Evolutionary conservation across 2,113 vertebrate species (phyloP), one percentile per base, ranked within the genome.

Genomic region (Nesoenas mayeri): DNA sequence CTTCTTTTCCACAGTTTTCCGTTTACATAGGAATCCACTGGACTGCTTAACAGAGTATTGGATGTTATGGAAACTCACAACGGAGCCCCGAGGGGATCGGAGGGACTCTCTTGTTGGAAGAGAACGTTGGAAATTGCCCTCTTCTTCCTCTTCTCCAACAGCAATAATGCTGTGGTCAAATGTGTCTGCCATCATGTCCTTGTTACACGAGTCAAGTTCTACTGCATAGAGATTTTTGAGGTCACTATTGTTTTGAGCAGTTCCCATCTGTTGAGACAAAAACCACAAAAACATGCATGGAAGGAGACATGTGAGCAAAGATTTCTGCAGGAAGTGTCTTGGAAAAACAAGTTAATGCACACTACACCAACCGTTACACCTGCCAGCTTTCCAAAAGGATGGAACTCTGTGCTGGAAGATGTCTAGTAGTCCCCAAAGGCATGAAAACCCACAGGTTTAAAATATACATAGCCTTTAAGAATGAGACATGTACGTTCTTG

Each of bases 1-100:
- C 95, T 94, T 96, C 95, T 97, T 98, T 82, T 97, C 95, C 89
- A 95, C 86, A 4, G 65, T 93, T 91, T 91, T 97, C 60, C 66
- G 47, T 62, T 89, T 96, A 79, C 93, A 96, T 3, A 93, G 77
- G 80, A 94, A 89, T 71, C 97, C 96, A 56, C 57, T 91, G 84
- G 89, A 81, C 70, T 91, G 94, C 84, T 92, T 96, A 67, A 97
- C 10, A 0, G 93, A 95, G 85, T 98, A 98, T 71, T 98, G 91
- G 82, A 98, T 97, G 50, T 97, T 85, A 74, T 98, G 97, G 92
- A 98, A 98, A 79, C 96, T 97, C 86, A 98, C 94, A 58, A 97
- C 88, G 0, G 97, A 98, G 50, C 97, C 97, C 25, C 82, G 90
- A 57, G 97, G 97, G 40, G 51, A 93, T 38, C 81, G 91, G 44